phyloP scores from a whole-genome alignment of 2,888 invertebrate genomes.

The Deladenus siricidicola region DNA sequence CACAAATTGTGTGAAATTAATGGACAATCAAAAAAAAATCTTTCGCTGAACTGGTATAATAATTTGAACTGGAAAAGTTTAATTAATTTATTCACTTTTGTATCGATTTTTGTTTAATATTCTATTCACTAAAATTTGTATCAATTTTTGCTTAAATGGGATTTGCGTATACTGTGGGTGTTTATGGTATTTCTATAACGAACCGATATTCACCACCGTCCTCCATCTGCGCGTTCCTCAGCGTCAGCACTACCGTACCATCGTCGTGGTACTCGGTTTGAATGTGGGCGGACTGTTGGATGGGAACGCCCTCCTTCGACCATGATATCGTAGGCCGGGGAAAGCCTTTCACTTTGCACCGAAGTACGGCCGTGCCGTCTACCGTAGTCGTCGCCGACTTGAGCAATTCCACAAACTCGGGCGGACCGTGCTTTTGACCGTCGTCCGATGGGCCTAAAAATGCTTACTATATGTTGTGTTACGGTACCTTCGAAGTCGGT shows the following conservation, averaged over 20 bases:
- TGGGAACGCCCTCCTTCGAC: constrained; percentile 58
- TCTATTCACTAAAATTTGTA: neutral
- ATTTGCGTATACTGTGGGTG: no score
- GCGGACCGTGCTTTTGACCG: constrained; percentile 30
- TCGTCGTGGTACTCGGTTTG: constrained; percentile 43
- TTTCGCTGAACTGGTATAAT: no score
- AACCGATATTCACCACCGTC: constrained; percentile 48
- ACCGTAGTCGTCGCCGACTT: constrained; percentile 42
- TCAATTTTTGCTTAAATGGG: neutral
- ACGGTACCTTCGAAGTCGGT: neutral
- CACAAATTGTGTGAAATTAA: no score
- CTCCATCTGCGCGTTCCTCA: constrained; percentile 34
- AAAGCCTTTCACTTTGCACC: constrained; percentile 35
- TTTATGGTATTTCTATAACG: no score
- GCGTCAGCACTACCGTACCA: constrained; percentile 43
- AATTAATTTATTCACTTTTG: no score
- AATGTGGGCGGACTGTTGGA: constrained; percentile 56
- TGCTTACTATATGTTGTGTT: neutral
- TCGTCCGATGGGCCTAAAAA: constrained; percentile 17
- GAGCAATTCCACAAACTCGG: constrained; percentile 52
- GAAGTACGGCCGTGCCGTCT: constrained; percentile 29
- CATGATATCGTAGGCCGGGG: constrained; percentile 36
- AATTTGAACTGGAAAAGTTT: no score
- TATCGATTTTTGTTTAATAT: no score
- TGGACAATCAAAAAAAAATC: no score